Percentiles rank a stretch among this genome's conserved stretches.
These are phyloP conservation scores for Urosaurus nigricauda DNA, from an alignment of 2,797 vertebrate species.

Conservation along the genomic window DNA sequence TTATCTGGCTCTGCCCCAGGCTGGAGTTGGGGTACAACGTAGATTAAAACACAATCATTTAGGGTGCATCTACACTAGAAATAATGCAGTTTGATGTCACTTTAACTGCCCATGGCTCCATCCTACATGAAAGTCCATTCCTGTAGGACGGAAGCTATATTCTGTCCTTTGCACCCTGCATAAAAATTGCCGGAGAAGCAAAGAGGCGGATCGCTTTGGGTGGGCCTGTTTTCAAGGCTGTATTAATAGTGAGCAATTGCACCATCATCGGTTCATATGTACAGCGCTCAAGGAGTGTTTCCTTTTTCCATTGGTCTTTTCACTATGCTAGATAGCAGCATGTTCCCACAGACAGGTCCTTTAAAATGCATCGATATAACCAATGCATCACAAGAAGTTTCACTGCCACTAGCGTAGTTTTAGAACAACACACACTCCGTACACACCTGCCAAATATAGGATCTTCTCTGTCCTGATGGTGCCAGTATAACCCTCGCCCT, in stretches of 20 bases:
- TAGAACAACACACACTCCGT: background rate
- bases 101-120: no score
- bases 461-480: conserved; percentile 20
- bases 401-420: no score
- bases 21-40: no score
- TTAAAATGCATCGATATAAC: background rate
- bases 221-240: background rate
- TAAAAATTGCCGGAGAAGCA: no score
- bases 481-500: conserved; percentile 35
- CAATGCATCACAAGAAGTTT: background rate
- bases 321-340: conserved; percentile 42
- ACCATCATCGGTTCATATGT: background rate
- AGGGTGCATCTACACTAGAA: no score
- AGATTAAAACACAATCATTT: no score
- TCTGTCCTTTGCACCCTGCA: no score
- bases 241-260: conserved; percentile 25
- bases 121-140: no score
- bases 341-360: conserved; percentile 44
- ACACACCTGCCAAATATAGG: conserved; percentile 40
- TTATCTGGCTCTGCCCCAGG: no score
- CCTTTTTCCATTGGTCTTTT: conserved; percentile 40
- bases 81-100: no score
- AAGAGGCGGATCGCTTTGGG: background rate
- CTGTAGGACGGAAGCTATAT: no score
- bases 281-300: conserved; percentile 54